A percentile compares a stretch with the other conserved stretches of the same genome.
Conservation (phyloP, 2,113 vertebrate species). For the Labeo catla region DNA sequence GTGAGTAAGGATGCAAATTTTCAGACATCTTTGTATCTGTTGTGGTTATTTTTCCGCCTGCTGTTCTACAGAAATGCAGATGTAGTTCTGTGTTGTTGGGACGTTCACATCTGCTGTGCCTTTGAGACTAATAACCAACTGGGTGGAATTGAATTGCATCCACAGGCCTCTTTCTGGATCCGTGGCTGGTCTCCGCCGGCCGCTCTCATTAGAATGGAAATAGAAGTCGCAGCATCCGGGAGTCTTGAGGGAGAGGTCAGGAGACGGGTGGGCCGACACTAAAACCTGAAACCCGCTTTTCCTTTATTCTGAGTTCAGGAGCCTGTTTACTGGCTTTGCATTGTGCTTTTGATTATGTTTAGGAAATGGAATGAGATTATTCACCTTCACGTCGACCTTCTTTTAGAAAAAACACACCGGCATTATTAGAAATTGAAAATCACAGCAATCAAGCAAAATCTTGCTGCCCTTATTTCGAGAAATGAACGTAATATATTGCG, state of each 20-base stretch:
- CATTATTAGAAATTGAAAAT: conserved; percentile 23
- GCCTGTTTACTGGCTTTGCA: conserved; percentile 27
- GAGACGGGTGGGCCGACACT: not conserved
- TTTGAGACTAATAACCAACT: conserved; percentile 54
- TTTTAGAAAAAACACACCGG: not conserved
- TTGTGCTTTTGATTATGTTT: conserved; percentile 14
- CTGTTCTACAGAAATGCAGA: conserved; percentile 29
- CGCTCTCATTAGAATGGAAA: conserved; percentile 54
- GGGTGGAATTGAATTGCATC: conserved; percentile 53
- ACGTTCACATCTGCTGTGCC: conserved; percentile 41
- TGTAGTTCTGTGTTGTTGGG: conserved; percentile 33
- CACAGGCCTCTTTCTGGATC: conserved; percentile 35
- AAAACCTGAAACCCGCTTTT: not conserved
- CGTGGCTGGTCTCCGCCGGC: not conserved
- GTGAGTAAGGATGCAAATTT: conserved; percentile 10
- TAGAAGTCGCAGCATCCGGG: conserved; percentile 6
- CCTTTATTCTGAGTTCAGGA: conserved; percentile 1
- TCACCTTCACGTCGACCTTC: conserved; percentile 5
- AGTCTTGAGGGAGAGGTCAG: conserved; percentile 35
- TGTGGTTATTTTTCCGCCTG: conserved; percentile 17
- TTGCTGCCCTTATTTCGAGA: not conserved
- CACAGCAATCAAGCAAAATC: not conserved
- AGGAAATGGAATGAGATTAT: not conserved
- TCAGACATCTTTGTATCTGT: not conserved
- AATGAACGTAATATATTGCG: not conserved